A percentile compares a stretch with the other conserved stretches of the same genome.
phyloP scores from a whole-genome alignment of 2,888 invertebrate species.

The Drosophila borborema region DNA sequence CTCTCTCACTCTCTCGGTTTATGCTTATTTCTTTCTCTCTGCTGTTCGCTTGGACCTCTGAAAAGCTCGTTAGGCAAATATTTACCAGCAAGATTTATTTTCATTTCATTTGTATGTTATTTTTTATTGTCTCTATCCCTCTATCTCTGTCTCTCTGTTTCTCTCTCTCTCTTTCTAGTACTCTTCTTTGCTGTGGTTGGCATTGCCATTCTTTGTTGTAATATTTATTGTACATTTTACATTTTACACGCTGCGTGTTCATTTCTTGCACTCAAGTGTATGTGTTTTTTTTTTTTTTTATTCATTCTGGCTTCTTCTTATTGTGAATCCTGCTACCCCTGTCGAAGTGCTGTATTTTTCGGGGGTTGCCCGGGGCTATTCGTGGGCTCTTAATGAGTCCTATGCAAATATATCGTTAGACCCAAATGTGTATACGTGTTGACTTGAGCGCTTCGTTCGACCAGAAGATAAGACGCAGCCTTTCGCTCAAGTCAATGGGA shows the following conservation, averaged over 20 bases:
- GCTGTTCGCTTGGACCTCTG: conserved; percentile 24
- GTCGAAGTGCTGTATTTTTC: conserved; percentile 24
- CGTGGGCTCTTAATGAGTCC: conserved; percentile 69
- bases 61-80: conserved; percentile 70
- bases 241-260: conserved; percentile 67
- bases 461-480: conserved; percentile 61
- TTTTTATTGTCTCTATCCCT: conserved; percentile 18
- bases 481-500: conserved; percentile 35
- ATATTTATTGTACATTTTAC: conserved; percentile 71
- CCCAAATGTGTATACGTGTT: conserved; percentile 71
- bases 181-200: conserved; percentile 10
- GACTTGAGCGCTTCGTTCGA: conserved; percentile 48
- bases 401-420: conserved; percentile 80
- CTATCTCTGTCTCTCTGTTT: neutral
- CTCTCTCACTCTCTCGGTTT: neutral
- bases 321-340: conserved; percentile 18
- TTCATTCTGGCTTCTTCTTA: conserved; percentile 17
- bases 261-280: conserved; percentile 62
- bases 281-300: conserved; percentile 8
- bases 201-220: conserved; percentile 33
- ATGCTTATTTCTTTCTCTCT: neutral
- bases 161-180: neutral
- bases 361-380: conserved; percentile 46
- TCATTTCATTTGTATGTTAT: conserved; percentile 54
- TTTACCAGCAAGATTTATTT: conserved; percentile 66